Conservation (phyloP, 2,888 invertebrate species). For the Chelonus formosanus region DNA sequence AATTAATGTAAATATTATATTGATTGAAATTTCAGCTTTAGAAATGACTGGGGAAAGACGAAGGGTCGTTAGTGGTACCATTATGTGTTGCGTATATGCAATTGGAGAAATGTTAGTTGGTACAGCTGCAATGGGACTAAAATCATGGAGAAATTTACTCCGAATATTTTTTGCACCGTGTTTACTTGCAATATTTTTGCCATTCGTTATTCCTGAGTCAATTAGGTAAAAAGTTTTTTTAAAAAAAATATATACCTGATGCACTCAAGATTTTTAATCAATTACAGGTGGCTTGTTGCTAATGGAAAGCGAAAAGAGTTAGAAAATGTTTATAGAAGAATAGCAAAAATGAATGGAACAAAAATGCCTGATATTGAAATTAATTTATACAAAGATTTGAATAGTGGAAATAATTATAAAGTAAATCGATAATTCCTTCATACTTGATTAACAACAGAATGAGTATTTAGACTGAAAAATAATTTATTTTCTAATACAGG, state of each 20-base stretch:
- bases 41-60: slow-evolving; percentile 81
- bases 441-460: no score
- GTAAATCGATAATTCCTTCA: slow-evolving; percentile 34
- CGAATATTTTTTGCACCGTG: slow-evolving; percentile 74
- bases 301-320: slow-evolving; percentile 70
- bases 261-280: neutral
- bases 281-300: slow-evolving; percentile 75
- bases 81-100: slow-evolving; percentile 77
- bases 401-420: slow-evolving; percentile 36
- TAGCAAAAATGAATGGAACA: slow-evolving; percentile 73
- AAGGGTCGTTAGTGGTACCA: slow-evolving; percentile 76
- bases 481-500: no score
- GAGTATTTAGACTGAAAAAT: no score
- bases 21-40: slow-evolving; percentile 68
- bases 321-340: slow-evolving; percentile 69
- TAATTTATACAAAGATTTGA: slow-evolving; percentile 59
- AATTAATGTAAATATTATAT: neutral
- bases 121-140: slow-evolving; percentile 73
- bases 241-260: no score
- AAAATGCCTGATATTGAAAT: slow-evolving; percentile 68
- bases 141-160: slow-evolving; percentile 76
- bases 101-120: slow-evolving; percentile 76
- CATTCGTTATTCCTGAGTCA: slow-evolving; percentile 77
- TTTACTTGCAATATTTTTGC: slow-evolving; percentile 73
- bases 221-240: slow-evolving; percentile 59